Percentiles rank a stretch among this genome's conserved stretches.
phyloP scores from a whole-genome alignment of 2,888 invertebrate species.

The Philonicus albiceps region DNA sequence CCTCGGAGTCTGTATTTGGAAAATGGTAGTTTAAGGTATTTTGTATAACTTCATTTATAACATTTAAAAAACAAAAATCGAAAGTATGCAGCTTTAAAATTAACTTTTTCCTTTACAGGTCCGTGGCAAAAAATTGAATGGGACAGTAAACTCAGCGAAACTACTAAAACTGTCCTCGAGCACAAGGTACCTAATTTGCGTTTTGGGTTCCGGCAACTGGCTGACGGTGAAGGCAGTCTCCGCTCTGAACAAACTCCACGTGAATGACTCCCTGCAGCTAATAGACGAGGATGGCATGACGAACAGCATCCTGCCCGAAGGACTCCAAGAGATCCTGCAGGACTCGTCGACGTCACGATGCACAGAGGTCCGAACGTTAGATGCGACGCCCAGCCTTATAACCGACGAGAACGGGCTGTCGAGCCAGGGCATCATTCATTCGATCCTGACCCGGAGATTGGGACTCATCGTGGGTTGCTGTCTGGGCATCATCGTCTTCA shows the following conservation, averaged over 20 bases:
- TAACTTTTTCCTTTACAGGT: constrained; percentile 66
- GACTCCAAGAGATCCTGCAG: constrained; percentile 67
- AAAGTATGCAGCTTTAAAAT: neutral
- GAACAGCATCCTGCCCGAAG: constrained; percentile 70
- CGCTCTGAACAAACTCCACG: constrained; percentile 59
- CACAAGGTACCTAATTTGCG: constrained; percentile 85
- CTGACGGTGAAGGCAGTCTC: constrained; percentile 62
- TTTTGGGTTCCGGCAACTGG: constrained; percentile 85
- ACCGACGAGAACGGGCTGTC: constrained; percentile 68
- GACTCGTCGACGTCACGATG: constrained; percentile 81
- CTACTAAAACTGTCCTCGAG: constrained; percentile 79
- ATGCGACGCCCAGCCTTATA: constrained; percentile 71
- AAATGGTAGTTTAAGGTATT: too few relatives aligned
- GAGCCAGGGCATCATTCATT: constrained; percentile 75
- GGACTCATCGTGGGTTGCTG: constrained; percentile 87
- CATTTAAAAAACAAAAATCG: too few relatives aligned
- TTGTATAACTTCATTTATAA: too few relatives aligned
- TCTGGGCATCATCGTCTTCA: constrained; percentile 85
- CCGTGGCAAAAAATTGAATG: constrained; percentile 77
- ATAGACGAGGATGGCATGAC: constrained; percentile 56
- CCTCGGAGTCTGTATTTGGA: too few relatives aligned
- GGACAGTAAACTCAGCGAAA: constrained; percentile 76
- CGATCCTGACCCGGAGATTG: constrained; percentile 80
- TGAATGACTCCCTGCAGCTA: constrained; percentile 55
- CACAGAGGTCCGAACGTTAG: constrained; percentile 77